Evolutionary conservation across 2,888 invertebrate species (phyloP).

Genomic region (Oegoconia quadripuncta): DNA sequence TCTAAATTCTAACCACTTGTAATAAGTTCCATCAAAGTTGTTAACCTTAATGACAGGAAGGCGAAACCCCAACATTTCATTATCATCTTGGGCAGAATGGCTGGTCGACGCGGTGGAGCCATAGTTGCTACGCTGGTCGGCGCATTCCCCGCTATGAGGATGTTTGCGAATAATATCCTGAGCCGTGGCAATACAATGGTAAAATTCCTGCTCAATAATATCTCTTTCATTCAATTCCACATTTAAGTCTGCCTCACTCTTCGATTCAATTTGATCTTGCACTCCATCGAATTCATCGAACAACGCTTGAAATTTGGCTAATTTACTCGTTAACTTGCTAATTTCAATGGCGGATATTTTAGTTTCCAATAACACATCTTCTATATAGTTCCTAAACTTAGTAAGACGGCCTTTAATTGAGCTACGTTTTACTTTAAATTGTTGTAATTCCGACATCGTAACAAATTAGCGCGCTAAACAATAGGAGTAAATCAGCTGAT

Average conservation of each 20-base stretch:
- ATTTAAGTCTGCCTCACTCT: neutral
- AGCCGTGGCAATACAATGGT: constrained; percentile 1
- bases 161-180: neutral
- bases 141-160: neutral
- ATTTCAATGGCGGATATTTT: neutral
- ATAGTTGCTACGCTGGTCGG: neutral
- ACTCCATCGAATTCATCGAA: constrained; percentile 6
- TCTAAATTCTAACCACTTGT: constrained; percentile 23
- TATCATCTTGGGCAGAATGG: neutral
- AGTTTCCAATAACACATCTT: neutral
- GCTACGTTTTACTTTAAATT: constrained; percentile 4
- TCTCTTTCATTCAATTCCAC: constrained; percentile 1
- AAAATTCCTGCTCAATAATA: constrained; percentile 1
- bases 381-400: constrained; percentile 3
- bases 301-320: constrained; percentile 3
- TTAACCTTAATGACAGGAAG: constrained; percentile 19
- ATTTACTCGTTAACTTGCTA: neutral
- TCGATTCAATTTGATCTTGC: constrained; percentile 6
- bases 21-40: constrained; percentile 22
- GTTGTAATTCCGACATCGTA: neutral
- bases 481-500: neutral
- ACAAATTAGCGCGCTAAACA: no score
- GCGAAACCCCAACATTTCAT: constrained; percentile 11
- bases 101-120: no score
- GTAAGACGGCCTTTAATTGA: constrained; percentile 3